Evolutionary conservation across 2,113 vertebrate species (phyloP), one percentile per base, ranked within the genome.

Genomic region (Pelusios castaneus): DNA sequence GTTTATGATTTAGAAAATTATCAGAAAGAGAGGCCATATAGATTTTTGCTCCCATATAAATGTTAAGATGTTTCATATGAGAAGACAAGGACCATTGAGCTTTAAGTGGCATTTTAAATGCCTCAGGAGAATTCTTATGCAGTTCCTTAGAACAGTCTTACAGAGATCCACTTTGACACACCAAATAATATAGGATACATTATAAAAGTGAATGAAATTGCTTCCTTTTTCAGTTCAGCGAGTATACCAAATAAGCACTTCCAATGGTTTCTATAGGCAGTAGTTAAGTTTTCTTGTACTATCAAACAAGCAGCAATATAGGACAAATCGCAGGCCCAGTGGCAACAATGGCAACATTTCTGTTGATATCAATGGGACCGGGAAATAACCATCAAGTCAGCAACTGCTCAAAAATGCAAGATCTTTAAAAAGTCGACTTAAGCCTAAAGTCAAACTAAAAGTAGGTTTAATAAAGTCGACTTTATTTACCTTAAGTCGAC

Each of bases 181-280:
- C 12, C 25, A 75, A 67, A 75, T 13, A 75, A 76, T 45, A 83
- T 70, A 58, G 13, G 43, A 19, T 89, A 67, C 89, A 60, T 76
- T 45, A 76, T 76, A 76, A 76, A 80, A 91, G 81, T 4, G 70
- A 89, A 92, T 34, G 82, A 85, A 56, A 29, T 90, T 91, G 79
- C 51, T 70, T 93, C 55, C 78, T 31, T 93, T 90, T 87, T 83
- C 2, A 82, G 85, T 91, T 94, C 92, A 94, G 93, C 38, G 73
- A 87, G n/a, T 52, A 87, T 31, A 14, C 11, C 29, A 51, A 51
- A 75, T 82, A 94, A 89, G 11, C 63, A 10, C 58, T 77, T 60
- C 54, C 14, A 91, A 89, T 78, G 49, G 51, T 90, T 82, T 83
- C n/a, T 56, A 85, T 55, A 95, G 87, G 31, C 41, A 85, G 47